These are phyloP conservation scores for Xenops minutus DNA, from an alignment of 2,797 vertebrate species.

Conservation along the genomic window DNA sequence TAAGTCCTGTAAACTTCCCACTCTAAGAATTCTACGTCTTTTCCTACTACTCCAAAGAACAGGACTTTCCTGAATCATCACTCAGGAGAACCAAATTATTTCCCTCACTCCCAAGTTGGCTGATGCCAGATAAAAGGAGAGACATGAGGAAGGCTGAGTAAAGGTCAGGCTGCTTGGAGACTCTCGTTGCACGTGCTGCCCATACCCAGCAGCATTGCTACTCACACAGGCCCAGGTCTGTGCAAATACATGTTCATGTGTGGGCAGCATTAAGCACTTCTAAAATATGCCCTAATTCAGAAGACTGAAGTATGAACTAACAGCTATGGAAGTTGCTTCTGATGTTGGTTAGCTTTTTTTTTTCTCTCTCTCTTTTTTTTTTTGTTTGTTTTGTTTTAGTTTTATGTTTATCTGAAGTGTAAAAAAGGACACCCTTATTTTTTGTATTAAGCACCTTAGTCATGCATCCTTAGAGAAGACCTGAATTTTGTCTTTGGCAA, in stretches of 20 bases:
- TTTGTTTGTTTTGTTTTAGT: too few relatives aligned
- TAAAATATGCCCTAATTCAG: not conserved
- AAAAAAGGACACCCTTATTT: not conserved
- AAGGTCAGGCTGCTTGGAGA: not conserved
- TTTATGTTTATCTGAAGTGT: not conserved
- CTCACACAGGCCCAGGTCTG: not conserved
- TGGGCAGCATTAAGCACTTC: not conserved
- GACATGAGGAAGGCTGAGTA: not conserved
- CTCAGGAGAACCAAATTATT: not conserved
- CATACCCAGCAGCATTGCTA: not conserved
- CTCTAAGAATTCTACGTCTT: not conserved
- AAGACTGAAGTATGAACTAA: not conserved
- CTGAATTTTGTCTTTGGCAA: not conserved
- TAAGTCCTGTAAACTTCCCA: not conserved
- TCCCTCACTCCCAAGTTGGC: not conserved
- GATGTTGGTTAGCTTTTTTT: fast-evolving
- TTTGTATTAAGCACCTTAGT: not conserved
- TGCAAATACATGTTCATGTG: not conserved
- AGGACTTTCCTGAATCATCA: not conserved
- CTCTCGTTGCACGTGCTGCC: not conserved
- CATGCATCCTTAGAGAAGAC: not conserved
- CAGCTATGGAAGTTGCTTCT: not conserved
- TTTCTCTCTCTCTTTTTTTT: too few relatives aligned
- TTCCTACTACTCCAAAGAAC: not conserved
- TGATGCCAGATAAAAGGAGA: not conserved